phyloP scores from a whole-genome alignment of 64 coral and sea anemone genomes.

The Hydrozoanthus tunicans region DNA sequence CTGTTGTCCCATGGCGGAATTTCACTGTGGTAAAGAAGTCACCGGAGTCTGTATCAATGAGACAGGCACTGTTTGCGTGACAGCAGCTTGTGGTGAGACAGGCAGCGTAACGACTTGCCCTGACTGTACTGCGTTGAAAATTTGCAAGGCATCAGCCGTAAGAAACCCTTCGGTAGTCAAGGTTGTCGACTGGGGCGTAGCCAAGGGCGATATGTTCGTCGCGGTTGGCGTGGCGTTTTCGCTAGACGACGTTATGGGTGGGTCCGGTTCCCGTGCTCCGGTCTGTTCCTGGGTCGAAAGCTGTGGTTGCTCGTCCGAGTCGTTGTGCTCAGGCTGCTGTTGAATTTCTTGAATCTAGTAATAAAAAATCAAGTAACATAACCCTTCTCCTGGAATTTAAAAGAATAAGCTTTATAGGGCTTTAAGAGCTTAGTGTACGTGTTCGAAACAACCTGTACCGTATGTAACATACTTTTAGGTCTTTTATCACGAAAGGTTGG shows the following conservation, averaged over 20 bases:
- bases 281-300: constrained; percentile 16
- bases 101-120: constrained; percentile 53
- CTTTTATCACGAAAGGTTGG: too few relatives aligned
- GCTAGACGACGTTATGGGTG: constrained; percentile 22
- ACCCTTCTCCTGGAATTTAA: too few relatives aligned
- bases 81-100: constrained; percentile 25
- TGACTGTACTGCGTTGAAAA: constrained; percentile 38
- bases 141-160: constrained; percentile 52
- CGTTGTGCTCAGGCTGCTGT: constrained; percentile 22
- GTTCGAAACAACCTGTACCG: too few relatives aligned
- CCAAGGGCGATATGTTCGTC: constrained; percentile 26
- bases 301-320: constrained; percentile 36
- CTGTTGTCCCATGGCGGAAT: too few relatives aligned
- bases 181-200: constrained; percentile 1
- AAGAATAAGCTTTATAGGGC: too few relatives aligned
- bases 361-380: neutral
- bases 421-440: too few relatives aligned
- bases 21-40: constrained; percentile 41
- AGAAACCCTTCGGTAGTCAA: constrained; percentile 50
- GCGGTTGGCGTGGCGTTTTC: constrained; percentile 19
- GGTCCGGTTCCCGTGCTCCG: constrained; percentile 9
- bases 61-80: constrained; percentile 41
- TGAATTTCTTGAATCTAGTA: constrained; percentile 38
- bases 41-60: constrained; percentile 41
- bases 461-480: too few relatives aligned